Conservation (phyloP, 2,797 vertebrate genomes). For the Ceryle rudis region DNA sequence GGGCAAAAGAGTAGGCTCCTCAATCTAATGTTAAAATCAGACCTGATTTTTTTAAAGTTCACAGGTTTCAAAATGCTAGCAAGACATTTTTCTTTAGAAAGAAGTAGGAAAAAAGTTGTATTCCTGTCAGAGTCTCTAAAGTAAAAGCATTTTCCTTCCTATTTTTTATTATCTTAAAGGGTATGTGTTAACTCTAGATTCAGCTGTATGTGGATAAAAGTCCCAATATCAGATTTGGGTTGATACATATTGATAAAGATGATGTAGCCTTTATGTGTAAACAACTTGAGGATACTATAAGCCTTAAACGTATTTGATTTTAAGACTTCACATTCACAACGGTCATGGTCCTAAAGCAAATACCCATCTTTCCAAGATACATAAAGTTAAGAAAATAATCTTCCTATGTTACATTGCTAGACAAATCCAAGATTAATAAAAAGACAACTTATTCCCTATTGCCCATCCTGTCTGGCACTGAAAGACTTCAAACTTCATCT, state of each 20-base stretch:
- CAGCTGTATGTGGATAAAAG: not conserved
- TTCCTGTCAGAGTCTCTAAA: not conserved
- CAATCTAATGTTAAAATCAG: not conserved
- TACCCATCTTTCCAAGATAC: not conserved
- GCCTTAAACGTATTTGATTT: not conserved
- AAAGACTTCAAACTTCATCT: not conserved
- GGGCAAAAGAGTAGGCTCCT: not conserved
- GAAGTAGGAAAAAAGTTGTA: not conserved
- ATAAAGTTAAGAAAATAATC: not conserved
- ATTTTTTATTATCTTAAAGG: not conserved
- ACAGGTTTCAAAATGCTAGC: not conserved
- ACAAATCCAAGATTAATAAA: not conserved
- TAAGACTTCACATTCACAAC: not conserved
- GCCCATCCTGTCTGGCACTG: fast-evolving
- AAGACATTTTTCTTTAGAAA: not conserved
- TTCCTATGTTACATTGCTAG: not conserved
- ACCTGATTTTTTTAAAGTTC: not conserved
- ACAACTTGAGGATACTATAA: not conserved
- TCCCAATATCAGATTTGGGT: not conserved
- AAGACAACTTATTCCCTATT: not conserved
- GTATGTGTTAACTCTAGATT: not conserved
- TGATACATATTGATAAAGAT: not conserved
- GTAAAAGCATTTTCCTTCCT: not conserved
- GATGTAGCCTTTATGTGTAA: not conserved
- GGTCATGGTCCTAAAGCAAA: not conserved